phyloP scores from a whole-genome alignment of 2,113 vertebrate genomes.

The Rhinolophus sinicus region DNA sequence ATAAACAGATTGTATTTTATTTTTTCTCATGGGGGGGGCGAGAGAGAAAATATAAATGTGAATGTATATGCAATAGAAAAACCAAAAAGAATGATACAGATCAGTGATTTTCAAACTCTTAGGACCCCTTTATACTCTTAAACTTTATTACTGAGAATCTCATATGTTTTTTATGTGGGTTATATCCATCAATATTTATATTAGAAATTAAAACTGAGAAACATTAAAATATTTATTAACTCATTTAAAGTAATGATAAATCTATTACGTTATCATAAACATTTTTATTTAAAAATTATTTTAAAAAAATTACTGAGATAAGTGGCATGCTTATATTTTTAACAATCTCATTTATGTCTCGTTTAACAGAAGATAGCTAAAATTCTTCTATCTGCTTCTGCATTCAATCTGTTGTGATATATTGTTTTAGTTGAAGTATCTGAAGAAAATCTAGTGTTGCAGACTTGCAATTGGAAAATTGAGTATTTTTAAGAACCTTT shows the following conservation, averaged over 20 bases:
- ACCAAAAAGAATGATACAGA: neutral
- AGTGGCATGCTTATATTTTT: neutral
- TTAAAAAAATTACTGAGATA: neutral
- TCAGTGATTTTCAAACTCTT: neutral
- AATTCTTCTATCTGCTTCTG: neutral
- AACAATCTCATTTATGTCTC: neutral
- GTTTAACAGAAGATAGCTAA: neutral
- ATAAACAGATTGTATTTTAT: neutral
- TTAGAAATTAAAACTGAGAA: constrained; percentile 34
- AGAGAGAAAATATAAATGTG: neutral
- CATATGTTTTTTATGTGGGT: neutral
- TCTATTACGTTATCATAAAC: neutral
- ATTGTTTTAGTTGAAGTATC: neutral
- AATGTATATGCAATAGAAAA: neutral
- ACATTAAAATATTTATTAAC: neutral
- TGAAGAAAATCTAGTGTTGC: neutral
- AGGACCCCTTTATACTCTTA: neutral
- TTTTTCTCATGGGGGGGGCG: neutral
- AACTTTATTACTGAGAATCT: constrained; percentile 9
- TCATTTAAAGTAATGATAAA: constrained; percentile 18
- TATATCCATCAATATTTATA: neutral
- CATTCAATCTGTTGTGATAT: neutral
- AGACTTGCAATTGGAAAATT: neutral
- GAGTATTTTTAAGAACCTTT: neutral
- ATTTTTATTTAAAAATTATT: neutral